Percentiles rank a stretch among this genome's conserved stretches.
Conservation (phyloP, 2,888 invertebrate genomes). For the Rutpela maculata region DNA sequence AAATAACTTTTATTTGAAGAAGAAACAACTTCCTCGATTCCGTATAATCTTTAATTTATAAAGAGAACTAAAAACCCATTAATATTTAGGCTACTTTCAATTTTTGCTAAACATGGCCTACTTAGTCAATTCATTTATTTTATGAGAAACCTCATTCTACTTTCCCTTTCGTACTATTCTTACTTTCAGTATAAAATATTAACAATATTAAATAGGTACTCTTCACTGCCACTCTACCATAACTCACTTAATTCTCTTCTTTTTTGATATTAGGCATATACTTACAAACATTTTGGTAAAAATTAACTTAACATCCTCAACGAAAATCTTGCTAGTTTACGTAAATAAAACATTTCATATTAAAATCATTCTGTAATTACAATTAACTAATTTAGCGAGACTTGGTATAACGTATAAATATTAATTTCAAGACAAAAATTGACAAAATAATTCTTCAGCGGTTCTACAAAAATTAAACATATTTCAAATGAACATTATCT, state of each 20-base stretch:
- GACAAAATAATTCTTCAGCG: too few relatives aligned
- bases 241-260: neutral
- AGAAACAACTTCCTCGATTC: constrained; percentile 50
- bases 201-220: constrained; percentile 37
- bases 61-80: constrained; percentile 54
- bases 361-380: too few relatives aligned
- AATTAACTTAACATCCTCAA: too few relatives aligned
- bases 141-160: constrained; percentile 46
- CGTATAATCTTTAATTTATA: constrained; percentile 52
- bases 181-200: constrained; percentile 46
- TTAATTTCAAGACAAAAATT: too few relatives aligned
- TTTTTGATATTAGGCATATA: neutral
- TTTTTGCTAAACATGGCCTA: constrained; percentile 58
- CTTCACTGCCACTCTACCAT: constrained; percentile 9
- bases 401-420: too few relatives aligned
- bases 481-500: too few relatives aligned
- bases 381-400: too few relatives aligned
- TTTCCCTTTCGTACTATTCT: constrained; percentile 53
- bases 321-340: too few relatives aligned
- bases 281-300: too few relatives aligned
- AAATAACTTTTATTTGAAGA: neutral
- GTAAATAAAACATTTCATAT: too few relatives aligned
- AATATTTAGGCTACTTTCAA: constrained; percentile 60
- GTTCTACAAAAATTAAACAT: too few relatives aligned
- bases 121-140: constrained; percentile 49